Evolutionary conservation across 2,113 vertebrate species (phyloP).

Genomic region (Pituophis catenifer): DNA sequence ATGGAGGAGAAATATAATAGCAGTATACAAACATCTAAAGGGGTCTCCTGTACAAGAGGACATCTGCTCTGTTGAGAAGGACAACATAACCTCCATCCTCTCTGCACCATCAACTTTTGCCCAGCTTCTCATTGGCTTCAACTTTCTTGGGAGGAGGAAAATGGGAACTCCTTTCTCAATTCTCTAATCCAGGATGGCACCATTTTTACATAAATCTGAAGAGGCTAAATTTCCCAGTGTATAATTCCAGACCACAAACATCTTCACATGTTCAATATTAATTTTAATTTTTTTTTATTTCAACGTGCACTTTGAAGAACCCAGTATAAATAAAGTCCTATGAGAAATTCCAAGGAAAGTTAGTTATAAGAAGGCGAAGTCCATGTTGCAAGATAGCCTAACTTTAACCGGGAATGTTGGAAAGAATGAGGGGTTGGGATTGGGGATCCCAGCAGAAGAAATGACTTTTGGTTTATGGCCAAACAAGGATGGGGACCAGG

Average conservation of each 20-base stretch:
- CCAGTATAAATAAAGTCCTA: background rate
- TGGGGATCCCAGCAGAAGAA: background rate
- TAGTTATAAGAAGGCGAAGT: background rate
- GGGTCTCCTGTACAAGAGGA: background rate
- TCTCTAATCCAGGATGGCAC: background rate
- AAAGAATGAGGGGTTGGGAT: background rate
- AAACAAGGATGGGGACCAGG: background rate
- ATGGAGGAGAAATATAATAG: background rate
- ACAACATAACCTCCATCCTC: background rate
- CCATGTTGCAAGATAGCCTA: background rate
- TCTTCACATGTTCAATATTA: background rate
- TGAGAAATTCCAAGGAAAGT: background rate
- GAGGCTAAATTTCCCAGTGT: background rate
- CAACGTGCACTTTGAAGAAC: background rate
- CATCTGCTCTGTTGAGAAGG: background rate
- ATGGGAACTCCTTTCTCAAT: background rate
- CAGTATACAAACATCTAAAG: background rate
- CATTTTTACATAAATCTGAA: background rate
- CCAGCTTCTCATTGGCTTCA: background rate
- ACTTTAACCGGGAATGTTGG: background rate
- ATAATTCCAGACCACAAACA: background rate
- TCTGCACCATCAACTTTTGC: background rate
- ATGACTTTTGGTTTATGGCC: background rate
- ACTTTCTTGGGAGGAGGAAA: background rate
- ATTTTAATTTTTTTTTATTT: background rate